These are phyloP conservation scores for Xenops minutus DNA, from an alignment of 2,797 vertebrate genomes.

Conservation along the genomic window DNA sequence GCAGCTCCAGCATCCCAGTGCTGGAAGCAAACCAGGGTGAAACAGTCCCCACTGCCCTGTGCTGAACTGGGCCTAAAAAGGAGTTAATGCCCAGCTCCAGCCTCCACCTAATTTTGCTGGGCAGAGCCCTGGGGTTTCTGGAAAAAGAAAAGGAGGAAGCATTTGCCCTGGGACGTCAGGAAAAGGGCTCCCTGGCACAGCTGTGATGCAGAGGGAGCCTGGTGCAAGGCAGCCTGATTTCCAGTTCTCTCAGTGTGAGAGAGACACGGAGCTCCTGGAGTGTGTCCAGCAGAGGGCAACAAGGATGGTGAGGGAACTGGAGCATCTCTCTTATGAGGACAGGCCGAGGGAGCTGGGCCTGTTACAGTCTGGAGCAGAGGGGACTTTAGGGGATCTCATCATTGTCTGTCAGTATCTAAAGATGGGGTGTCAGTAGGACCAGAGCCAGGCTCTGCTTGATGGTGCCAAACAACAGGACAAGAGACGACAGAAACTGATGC, in stretches of 20 bases:
- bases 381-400: neutral
- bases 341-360: neutral
- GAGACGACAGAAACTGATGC: neutral
- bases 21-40: neutral
- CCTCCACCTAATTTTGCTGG: neutral
- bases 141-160: neutral
- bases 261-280: rapidly evolving
- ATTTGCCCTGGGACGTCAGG: neutral
- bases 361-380: neutral
- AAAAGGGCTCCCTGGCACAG: neutral
- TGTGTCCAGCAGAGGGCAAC: neutral
- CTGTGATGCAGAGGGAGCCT: neutral
- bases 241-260: neutral
- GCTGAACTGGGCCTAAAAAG: too few species aligned
- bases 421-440: neutral
- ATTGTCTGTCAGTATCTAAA: neutral
- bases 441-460: neutral
- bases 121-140: neutral
- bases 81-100: neutral
- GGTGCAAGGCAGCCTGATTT: neutral
- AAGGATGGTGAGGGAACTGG: neutral
- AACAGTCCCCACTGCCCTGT: neutral
- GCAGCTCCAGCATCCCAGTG: neutral
- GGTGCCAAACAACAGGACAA: rapidly evolving
- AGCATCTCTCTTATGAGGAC: neutral